Percentiles rank a stretch among this genome's conserved stretches.
Conservation (phyloP, 2,113 vertebrate species). For the Melanocharis versteri region DNA sequence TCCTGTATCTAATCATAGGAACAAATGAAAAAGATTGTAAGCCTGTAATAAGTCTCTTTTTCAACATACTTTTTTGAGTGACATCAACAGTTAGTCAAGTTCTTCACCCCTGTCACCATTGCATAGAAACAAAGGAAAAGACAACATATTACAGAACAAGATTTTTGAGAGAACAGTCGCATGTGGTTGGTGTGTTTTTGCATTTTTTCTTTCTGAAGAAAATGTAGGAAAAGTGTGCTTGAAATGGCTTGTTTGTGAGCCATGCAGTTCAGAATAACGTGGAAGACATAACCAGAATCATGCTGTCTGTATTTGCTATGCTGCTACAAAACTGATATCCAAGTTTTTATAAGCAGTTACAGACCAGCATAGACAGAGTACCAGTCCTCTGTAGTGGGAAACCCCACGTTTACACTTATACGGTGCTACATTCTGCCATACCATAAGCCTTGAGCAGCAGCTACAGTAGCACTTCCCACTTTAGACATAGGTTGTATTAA, state of each 20-base stretch:
- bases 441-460: neutral
- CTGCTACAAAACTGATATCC: neutral
- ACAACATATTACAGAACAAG: neutral
- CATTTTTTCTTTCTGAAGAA: neutral
- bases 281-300: neutral
- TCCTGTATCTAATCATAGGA: neutral
- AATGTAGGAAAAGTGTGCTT: neutral
- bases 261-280: neutral
- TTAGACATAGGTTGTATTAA: neutral
- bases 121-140: neutral
- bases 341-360: neutral
- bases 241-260: neutral
- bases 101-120: neutral
- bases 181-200: accelerated
- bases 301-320: accelerated
- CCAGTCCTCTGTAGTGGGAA: neutral
- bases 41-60: neutral
- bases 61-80: neutral
- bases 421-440: neutral
- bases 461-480: neutral
- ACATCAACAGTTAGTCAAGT: neutral
- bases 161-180: neutral
- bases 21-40: neutral
- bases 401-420: accelerated
- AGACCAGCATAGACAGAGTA: neutral